Conservation (phyloP, 1,140 invertebrate genomes). For the Ceratosolen fusciceps region DNA sequence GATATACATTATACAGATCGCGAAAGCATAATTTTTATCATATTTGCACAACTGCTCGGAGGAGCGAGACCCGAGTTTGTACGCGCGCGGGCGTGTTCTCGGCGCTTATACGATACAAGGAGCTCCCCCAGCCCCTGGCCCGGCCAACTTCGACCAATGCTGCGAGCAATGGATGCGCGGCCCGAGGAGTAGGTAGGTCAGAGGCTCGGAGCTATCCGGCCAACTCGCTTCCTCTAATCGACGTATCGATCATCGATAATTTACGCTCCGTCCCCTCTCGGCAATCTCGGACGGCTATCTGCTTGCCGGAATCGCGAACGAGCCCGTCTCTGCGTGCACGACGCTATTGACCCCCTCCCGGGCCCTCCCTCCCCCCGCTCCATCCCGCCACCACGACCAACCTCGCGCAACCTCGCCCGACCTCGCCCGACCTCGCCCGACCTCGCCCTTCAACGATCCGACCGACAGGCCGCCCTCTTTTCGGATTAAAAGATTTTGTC, state of each 20-base stretch:
- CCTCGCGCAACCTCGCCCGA: too few relatives aligned
- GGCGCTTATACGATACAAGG: slow-evolving; percentile 18
- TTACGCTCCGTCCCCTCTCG: slow-evolving; percentile 39
- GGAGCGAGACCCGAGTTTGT: neutral
- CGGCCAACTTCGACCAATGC: too few relatives aligned
- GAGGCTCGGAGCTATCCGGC: slow-evolving; percentile 24
- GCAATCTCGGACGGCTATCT: neutral
- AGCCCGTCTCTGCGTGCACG: too few relatives aligned
- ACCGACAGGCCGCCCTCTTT: slow-evolving; percentile 44
- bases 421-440: too few relatives aligned
- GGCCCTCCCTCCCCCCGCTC: neutral
- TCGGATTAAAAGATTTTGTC: slow-evolving; percentile 46
- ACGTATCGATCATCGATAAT: slow-evolving; percentile 53
- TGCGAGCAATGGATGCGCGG: too few relatives aligned
- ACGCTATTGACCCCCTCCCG: neutral
- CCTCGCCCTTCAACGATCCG: slow-evolving; percentile 29
- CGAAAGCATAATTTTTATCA: slow-evolving; percentile 40
- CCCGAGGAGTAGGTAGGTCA: too few relatives aligned
- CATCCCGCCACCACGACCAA: too few relatives aligned
- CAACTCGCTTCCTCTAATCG: slow-evolving; percentile 39
- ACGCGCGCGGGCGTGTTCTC: neutral
- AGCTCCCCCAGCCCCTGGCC: neutral
- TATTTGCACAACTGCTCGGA: slow-evolving; percentile 25
- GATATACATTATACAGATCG: slow-evolving; percentile 31
- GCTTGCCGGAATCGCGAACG: too few relatives aligned